These are phyloP conservation scores for Hemiprocne comata DNA, from an alignment of 2,113 vertebrate genomes.

Conservation along the genomic window DNA sequence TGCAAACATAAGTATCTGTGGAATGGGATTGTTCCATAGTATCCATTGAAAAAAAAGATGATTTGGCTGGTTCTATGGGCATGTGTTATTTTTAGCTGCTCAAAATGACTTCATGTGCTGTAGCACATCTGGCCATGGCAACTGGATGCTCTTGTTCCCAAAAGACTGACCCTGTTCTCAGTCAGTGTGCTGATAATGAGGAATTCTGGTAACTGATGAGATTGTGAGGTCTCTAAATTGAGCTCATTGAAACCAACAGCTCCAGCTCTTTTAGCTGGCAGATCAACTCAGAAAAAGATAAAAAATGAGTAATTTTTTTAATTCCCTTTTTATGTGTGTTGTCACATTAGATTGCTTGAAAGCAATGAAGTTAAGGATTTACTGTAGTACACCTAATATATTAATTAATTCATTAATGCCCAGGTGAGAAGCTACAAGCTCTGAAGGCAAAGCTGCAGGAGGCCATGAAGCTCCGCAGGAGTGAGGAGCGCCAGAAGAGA, in stretches of 20 bases:
- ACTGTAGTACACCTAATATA: background rate
- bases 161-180: background rate
- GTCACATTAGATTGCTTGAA: background rate
- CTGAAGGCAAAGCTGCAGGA: constrained; percentile 93
- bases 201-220: background rate
- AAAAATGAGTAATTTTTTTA: background rate
- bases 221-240: background rate
- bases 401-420: background rate
- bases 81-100: background rate
- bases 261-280: background rate
- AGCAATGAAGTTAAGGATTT: background rate
- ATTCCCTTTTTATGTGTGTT: background rate
- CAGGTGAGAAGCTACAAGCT: constrained; percentile 89
- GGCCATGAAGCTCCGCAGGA: constrained; percentile 92
- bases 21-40: background rate
- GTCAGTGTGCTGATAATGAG: background rate
- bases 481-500: constrained; percentile 86
- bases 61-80: background rate
- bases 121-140: background rate
- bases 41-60: background rate
- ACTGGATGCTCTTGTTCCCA: background rate
- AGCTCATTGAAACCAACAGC: background rate
- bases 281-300: background rate
- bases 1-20: background rate
- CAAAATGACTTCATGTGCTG: background rate